These are phyloP conservation scores for Druon quercuslanigerum DNA, from an alignment of 1,140 invertebrate species.

Conservation along the genomic window DNA sequence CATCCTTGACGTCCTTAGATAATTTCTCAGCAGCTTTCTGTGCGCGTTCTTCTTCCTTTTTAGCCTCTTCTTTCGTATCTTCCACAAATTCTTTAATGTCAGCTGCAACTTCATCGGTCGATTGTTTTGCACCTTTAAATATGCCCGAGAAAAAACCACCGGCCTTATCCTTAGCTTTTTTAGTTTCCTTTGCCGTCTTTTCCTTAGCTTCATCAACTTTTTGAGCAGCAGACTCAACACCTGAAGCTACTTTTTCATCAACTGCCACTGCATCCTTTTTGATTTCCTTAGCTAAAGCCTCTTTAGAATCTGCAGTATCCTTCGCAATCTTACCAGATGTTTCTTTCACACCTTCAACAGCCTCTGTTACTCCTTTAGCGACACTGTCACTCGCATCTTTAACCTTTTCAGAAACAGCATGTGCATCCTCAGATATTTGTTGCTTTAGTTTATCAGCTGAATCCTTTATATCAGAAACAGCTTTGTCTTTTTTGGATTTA, in stretches of 20 bases:
- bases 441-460: background rate
- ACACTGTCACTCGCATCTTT: constrained; percentile 41
- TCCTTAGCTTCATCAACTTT: constrained; percentile 32
- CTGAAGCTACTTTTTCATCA: no score
- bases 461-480: background rate
- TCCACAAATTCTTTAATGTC: constrained; percentile 17
- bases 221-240: background rate
- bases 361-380: background rate
- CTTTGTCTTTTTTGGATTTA: constrained; percentile 28
- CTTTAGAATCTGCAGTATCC: background rate
- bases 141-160: background rate
- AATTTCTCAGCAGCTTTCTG: background rate
- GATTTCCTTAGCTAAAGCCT: constrained; percentile 3
- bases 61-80: background rate
- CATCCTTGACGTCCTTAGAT: no score
- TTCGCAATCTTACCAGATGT: background rate
- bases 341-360: constrained; percentile 3
- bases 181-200: background rate
- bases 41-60: constrained; percentile 44
- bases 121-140: background rate
- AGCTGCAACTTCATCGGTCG: background rate
- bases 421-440: constrained; percentile 19
- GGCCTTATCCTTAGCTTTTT: constrained; percentile 31
- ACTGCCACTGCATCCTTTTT: constrained; percentile 3
- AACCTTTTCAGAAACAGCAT: background rate